Conservation (phyloP, 2,797 vertebrate genomes). For the Acipenser transmontanus region DNA sequence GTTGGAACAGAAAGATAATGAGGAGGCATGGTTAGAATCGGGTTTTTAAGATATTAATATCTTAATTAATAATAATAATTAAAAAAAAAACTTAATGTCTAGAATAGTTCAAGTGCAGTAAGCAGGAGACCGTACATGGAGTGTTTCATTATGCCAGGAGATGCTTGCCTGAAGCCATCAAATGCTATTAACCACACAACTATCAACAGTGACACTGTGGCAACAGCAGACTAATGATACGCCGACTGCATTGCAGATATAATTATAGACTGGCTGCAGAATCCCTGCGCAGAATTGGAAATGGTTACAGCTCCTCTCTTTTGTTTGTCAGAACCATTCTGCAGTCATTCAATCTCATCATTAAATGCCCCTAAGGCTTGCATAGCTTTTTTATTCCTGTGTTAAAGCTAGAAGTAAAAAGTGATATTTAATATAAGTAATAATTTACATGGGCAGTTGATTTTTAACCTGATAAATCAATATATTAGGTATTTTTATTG, state of each 20-base stretch:
- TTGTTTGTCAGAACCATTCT: background rate
- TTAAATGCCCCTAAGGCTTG: too few relatives aligned
- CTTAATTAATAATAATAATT: too few relatives aligned
- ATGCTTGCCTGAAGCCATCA: conserved; percentile 10
- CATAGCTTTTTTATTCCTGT: too few relatives aligned
- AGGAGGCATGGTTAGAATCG: too few relatives aligned
- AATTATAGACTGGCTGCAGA: conserved; percentile 25
- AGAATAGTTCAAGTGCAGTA: background rate
- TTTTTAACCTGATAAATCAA: too few relatives aligned
- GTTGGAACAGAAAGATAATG: too few relatives aligned
- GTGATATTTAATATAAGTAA: too few relatives aligned
- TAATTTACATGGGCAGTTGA: too few relatives aligned
- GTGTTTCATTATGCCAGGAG: conserved; percentile 13
- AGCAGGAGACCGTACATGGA: conserved; percentile 5
- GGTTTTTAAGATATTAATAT: too few relatives aligned
- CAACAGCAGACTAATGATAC: conserved; percentile 17
- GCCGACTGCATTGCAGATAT: conserved; percentile 42
- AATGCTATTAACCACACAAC: conserved; percentile 11
- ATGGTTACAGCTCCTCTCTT: background rate
- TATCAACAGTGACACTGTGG: conserved; percentile 16
- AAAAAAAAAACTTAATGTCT: too few relatives aligned
- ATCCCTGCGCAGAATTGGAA: background rate
- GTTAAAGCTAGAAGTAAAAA: too few relatives aligned
- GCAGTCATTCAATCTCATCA: background rate
- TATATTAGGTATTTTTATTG: too few relatives aligned